Percentiles rank a stretch among this genome's conserved stretches.
phyloP scores from a whole-genome alignment of 2,797 vertebrate genomes.

The Eutrigla gurnardus region DNA sequence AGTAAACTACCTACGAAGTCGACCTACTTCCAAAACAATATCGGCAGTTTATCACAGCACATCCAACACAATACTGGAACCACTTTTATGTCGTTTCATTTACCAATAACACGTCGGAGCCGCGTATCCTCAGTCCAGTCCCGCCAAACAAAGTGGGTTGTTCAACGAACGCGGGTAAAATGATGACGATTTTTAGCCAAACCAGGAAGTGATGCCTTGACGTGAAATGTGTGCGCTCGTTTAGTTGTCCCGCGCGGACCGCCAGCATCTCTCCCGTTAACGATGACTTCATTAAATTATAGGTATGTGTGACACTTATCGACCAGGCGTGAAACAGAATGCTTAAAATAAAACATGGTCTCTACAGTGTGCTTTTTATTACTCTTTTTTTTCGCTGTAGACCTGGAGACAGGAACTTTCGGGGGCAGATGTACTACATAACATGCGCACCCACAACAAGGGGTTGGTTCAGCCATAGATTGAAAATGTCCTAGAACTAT shows the following conservation, averaged over 20 bases:
- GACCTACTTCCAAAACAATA: not conserved
- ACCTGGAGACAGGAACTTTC: not conserved
- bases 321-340: rapidly evolving
- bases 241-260: not conserved
- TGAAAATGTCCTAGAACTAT: not conserved
- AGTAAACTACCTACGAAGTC: not conserved
- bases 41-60: not conserved
- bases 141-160: slow-evolving; percentile 71
- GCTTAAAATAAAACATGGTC: not conserved
- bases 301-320: rapidly evolving
- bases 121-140: slow-evolving; percentile 9
- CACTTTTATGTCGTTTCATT: not conserved
- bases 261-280: rapidly evolving
- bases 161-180: slow-evolving; percentile 74
- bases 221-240: slow-evolving; percentile 25
- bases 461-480: not conserved
- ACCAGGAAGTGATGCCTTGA: slow-evolving; percentile 38
- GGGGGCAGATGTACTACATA: not conserved
- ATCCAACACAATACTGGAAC: rapidly evolving
- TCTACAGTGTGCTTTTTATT: not conserved
- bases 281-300: rapidly evolving
- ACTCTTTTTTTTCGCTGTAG: not conserved
- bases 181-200: slow-evolving; percentile 46
- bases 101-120: slow-evolving; percentile 37
- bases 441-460: slow-evolving; percentile 30